A percentile compares a stretch with the other conserved stretches of the same genome.
Conservation (phyloP, 1,140 invertebrate species). For the Dufourea novaeangliae region DNA sequence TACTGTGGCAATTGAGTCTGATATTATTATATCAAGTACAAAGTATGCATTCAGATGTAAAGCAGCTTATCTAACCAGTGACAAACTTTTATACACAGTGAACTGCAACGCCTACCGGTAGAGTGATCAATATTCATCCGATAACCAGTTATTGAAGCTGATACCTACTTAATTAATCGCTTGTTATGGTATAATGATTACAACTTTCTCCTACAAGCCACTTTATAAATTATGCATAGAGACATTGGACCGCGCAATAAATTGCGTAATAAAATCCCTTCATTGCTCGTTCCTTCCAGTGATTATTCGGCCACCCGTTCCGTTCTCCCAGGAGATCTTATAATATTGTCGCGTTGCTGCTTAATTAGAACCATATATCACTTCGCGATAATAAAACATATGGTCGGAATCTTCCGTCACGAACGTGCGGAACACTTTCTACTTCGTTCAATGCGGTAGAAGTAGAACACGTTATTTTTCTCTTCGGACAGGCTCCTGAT, state of each 20-base stretch:
- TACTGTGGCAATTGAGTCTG: no score
- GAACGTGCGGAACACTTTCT: background rate
- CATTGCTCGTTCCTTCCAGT: background rate
- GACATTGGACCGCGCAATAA: background rate
- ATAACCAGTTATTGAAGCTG: slow-evolving; percentile 13
- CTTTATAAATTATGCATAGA: background rate
- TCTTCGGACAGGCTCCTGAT: background rate
- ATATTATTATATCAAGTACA: background rate
- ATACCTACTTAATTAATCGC: slow-evolving; percentile 19
- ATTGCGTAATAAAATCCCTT: background rate
- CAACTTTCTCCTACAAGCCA: background rate
- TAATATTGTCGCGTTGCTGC: background rate
- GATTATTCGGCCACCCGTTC: background rate
- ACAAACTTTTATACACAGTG: background rate
- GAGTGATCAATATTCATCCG: background rate
- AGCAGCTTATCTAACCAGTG: background rate
- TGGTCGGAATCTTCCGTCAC: no score
- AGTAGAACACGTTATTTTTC: background rate
- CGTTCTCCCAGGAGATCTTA: background rate
- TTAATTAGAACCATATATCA: background rate
- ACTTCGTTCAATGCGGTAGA: background rate
- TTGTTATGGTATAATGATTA: background rate
- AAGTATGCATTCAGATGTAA: background rate
- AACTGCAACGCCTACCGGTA: slow-evolving; percentile 14
- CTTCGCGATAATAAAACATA: background rate